phyloP scores from a whole-genome alignment of 1,140 invertebrate genomes.

The Pseudobourletiella spinata region DNA sequence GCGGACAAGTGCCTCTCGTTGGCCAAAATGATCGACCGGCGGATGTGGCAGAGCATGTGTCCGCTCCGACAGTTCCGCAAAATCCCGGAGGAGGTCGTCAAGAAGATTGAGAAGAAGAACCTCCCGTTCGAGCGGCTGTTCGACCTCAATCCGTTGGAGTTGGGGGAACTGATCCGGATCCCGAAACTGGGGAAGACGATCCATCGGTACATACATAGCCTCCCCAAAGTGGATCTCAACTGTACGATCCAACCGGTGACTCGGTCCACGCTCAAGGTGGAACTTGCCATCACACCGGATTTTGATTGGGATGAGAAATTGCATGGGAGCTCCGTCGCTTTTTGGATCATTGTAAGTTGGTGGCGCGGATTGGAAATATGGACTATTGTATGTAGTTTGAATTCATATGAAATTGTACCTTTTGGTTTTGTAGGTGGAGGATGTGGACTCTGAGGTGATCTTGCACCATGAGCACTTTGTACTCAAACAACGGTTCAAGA shows the following conservation, averaged over 20 bases:
- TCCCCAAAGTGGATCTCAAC: constrained; percentile 87
- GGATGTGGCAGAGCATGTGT: constrained; percentile 99
- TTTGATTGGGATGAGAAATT: constrained; percentile 99
- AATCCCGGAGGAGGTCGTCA: constrained; percentile 95
- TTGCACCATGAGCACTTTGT: constrained; percentile 97
- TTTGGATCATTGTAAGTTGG: constrained; percentile 81
- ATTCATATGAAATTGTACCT: too few relatives aligned
- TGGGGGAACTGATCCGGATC: constrained; percentile 90
- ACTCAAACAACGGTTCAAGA: constrained; percentile 86
- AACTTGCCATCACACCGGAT: constrained; percentile 96
- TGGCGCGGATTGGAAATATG: background rate
- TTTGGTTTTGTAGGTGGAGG: constrained; percentile 55
- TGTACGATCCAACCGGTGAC: constrained; percentile 98
- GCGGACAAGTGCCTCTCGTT: constrained; percentile 91
- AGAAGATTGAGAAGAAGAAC: constrained; percentile 97
- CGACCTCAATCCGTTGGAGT: constrained; percentile 93
- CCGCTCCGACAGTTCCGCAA: constrained; percentile 95
- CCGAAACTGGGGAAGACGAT: constrained; percentile 96
- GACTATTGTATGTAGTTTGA: background rate
- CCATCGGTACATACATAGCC: constrained; percentile 96
- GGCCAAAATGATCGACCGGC: constrained; percentile 97
- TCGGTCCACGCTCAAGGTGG: constrained; percentile 82
- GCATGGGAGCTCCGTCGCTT: constrained; percentile 90
- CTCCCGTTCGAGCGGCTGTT: constrained; percentile 71
- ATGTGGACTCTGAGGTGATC: constrained; percentile 92